These are phyloP conservation scores for Operophtera brumata DNA, from an alignment of 2,888 invertebrate species.

Conservation along the genomic window DNA sequence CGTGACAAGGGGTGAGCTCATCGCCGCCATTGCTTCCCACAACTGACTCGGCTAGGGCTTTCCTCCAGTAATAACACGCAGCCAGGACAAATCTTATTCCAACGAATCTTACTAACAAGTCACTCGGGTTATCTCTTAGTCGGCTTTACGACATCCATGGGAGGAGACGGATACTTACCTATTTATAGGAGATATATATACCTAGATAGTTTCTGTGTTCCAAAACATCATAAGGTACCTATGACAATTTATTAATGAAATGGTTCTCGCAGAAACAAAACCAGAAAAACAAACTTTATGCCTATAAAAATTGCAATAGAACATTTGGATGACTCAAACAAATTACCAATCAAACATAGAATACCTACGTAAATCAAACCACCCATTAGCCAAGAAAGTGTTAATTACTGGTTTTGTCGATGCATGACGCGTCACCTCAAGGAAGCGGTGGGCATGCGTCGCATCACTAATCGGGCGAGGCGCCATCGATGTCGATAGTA, in stretches of 20 bases:
- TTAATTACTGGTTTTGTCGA: slow-evolving; percentile 21
- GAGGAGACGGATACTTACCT: too few species aligned
- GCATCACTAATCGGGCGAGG: slow-evolving; percentile 18
- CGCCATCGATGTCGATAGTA: slow-evolving; percentile 24
- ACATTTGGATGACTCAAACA: not conserved
- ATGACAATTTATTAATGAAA: not conserved
- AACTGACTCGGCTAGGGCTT: too few species aligned
- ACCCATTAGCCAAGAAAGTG: slow-evolving; percentile 20
- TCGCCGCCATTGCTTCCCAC: too few species aligned
- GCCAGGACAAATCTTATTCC: too few species aligned
- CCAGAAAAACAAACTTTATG: not conserved
- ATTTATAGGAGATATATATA: not conserved
- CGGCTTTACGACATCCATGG: too few species aligned
- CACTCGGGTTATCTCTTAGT: too few species aligned
- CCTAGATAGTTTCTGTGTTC: not conserved
- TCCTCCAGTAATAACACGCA: too few species aligned
- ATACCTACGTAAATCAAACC: slow-evolving; percentile 3
- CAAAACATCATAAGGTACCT: too few species aligned
- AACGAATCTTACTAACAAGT: too few species aligned
- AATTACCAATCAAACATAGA: not conserved
- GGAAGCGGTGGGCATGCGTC: slow-evolving; percentile 17
- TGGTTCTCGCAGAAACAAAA: not conserved
- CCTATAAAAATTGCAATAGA: slow-evolving; percentile 5
- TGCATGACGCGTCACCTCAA: slow-evolving; percentile 23
- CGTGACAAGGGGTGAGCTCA: too few species aligned